These are phyloP conservation scores for Hapalemur alaotrensis DNA, from an alignment of 2,797 vertebrate genomes.

Conservation along the genomic window DNA sequence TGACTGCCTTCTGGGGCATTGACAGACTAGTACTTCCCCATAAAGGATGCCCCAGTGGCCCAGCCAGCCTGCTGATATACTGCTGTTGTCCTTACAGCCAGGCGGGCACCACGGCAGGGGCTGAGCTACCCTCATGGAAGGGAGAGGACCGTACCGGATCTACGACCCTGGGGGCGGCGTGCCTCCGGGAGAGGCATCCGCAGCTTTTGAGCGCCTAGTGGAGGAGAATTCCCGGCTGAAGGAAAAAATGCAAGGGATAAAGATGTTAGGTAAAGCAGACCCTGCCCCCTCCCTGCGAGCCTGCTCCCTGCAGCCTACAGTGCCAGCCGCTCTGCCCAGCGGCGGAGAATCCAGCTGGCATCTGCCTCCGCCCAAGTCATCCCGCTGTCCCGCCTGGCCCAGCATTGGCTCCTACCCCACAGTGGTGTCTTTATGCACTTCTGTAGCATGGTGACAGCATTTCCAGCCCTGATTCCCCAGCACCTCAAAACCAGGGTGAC, in stretches of 20 bases:
- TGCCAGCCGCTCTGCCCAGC: not conserved
- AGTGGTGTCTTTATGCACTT: not conserved
- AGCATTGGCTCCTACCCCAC: not conserved
- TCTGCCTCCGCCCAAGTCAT: not conserved
- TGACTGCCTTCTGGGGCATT: not conserved
- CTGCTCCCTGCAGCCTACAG: not conserved
- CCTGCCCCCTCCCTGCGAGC: not conserved
- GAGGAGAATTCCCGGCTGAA: conserved; percentile 94
- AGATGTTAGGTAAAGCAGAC: conserved; percentile 91
- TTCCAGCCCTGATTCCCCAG: accelerated
- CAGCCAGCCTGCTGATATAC: conserved; percentile 62
- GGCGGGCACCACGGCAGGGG: conserved; percentile 66
- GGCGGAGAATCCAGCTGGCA: not conserved
- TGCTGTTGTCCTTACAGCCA: conserved; percentile 80
- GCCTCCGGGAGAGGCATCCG: conserved; percentile 79
- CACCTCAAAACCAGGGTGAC: not conserved
- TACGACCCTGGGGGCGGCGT: conserved; percentile 96
- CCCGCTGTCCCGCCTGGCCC: not conserved
- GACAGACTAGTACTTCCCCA: not conserved
- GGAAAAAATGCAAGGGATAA: conserved; percentile 97
- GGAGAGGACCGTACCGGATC: conserved; percentile 96
- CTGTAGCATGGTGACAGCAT: not conserved
- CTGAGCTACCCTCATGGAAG: conserved; percentile 90
- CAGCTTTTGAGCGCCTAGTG: conserved; percentile 92
- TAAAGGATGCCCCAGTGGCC: not conserved